Conservation (phyloP, 2,797 vertebrate species). For the Melanotaenia boesemani region DNA sequence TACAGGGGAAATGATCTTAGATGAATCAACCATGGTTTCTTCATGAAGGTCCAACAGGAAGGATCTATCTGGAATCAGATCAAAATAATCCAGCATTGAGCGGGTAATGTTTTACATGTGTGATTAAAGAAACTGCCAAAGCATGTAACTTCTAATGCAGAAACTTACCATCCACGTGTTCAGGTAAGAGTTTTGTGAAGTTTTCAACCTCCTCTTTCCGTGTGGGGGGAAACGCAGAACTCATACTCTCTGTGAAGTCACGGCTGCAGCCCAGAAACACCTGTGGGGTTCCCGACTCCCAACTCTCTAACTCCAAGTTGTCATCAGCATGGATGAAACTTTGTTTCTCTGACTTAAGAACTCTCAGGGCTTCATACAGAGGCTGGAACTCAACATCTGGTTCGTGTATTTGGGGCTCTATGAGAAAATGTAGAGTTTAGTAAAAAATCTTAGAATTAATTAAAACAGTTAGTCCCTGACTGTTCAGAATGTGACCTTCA, state of each 20-base stretch:
- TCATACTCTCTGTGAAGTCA: constrained; percentile 68
- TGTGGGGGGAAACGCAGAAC: constrained; percentile 13
- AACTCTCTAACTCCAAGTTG: constrained; percentile 9
- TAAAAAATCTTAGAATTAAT: background rate
- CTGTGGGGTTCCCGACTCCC: background rate
- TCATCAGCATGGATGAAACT: background rate
- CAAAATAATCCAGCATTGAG: background rate
- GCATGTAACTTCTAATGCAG: background rate
- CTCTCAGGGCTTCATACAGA: constrained; percentile 74
- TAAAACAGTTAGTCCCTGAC: too few relatives aligned
- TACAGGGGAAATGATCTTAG: background rate
- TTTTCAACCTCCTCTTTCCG: constrained; percentile 48
- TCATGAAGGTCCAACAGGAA: constrained; percentile 27
- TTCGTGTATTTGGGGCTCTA: constrained; percentile 80
- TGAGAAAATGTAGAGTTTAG: constrained; percentile 26
- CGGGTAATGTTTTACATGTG: background rate
- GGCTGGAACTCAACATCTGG: constrained; percentile 51
- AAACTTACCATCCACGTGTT: constrained; percentile 69
- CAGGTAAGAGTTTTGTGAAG: constrained; percentile 61
- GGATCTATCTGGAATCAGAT: constrained; percentile 26
- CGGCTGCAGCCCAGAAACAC: constrained; percentile 10
- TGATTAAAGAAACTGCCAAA: background rate
- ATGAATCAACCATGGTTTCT: background rate
- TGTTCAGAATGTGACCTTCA: background rate
- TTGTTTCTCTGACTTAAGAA: constrained; percentile 63